Conservation (phyloP, 2,888 invertebrate species). For the Meliscaeva auricollis region DNA sequence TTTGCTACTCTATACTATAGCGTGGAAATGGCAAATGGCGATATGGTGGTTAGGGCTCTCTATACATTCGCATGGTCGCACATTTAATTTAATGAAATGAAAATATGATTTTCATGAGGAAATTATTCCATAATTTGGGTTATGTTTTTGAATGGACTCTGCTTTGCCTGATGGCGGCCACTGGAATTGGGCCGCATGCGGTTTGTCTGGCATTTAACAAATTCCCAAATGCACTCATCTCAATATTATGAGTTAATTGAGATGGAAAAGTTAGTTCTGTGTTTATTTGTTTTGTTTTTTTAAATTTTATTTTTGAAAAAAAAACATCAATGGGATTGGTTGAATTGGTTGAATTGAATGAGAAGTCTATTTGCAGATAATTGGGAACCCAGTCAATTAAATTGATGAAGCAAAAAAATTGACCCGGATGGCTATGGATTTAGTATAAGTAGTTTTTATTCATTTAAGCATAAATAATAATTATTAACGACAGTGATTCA, state of each 20-base stretch:
- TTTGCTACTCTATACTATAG: neutral
- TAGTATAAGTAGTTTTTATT: too few species aligned
- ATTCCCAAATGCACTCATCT: conserved; percentile 49
- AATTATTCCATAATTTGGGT: conserved; percentile 73
- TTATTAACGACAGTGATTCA: too few species aligned
- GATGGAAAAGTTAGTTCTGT: conserved; percentile 18
- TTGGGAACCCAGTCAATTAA: conserved; percentile 24
- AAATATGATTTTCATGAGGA: conserved; percentile 67
- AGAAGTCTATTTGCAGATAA: conserved; percentile 18
- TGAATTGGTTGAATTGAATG: conserved; percentile 18
- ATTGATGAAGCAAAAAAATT: conserved; percentile 7
- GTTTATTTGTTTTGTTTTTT: conserved; percentile 17
- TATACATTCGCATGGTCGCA: conserved; percentile 62
- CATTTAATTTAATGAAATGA: conserved; percentile 73
- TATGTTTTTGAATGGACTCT: conserved; percentile 47
- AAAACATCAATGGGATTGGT: neutral
- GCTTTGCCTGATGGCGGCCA: neutral
- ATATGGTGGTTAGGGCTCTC: conserved; percentile 43
- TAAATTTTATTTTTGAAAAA: neutral
- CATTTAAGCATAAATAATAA: too few species aligned
- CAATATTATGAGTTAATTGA: conserved; percentile 31
- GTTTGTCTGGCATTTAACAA: conserved; percentile 64
- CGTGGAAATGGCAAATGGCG: conserved; percentile 9
- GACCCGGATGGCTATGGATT: conserved; percentile 14
- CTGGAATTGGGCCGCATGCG: conserved; percentile 39